Evolutionary conservation across 2,113 vertebrate genomes (phyloP).

Genomic region (Epinephelus moara): DNA sequence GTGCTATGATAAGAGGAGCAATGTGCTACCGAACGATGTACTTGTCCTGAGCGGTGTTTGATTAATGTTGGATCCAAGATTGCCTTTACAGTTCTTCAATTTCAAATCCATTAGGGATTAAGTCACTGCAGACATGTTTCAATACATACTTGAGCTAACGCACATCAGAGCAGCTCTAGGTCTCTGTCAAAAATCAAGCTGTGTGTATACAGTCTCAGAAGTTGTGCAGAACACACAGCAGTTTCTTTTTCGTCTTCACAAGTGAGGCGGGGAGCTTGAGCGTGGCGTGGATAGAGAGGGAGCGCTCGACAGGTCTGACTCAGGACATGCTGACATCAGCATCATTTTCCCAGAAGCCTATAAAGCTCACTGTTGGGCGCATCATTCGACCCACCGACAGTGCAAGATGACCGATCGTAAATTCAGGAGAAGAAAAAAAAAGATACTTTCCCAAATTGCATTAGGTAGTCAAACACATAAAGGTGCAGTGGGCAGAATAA

Average conservation of each 20-base stretch:
- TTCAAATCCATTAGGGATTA: constrained; percentile 36
- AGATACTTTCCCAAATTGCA: background rate
- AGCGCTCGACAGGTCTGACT: constrained; percentile 72
- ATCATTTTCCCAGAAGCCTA: constrained; percentile 75
- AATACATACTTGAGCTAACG: constrained; percentile 13
- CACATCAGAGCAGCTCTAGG: constrained; percentile 13
- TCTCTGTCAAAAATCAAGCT: constrained; percentile 6
- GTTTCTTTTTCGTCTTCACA: constrained; percentile 18
- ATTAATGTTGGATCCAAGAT: background rate
- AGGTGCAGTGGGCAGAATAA: background rate
- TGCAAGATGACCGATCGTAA: constrained; percentile 49
- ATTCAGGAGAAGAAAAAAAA: constrained; percentile 14
- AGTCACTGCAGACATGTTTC: constrained; percentile 26
- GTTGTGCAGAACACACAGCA: constrained; percentile 8
- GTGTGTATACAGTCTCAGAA: background rate
- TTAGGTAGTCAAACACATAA: constrained; percentile 14
- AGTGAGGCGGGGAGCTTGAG: constrained; percentile 27
- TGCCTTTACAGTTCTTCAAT: background rate
- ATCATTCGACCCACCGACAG: constrained; percentile 50
- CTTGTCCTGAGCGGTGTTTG: background rate
- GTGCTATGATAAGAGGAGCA: constrained; percentile 10
- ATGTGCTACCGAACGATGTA: background rate
- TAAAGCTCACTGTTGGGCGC: constrained; percentile 61
- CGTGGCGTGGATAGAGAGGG: constrained; percentile 1
- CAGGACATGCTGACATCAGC: constrained; percentile 79